These are phyloP conservation scores for Virgularia gustaviana DNA, from an alignment of 92 coral and sea anemone genomes.

Conservation along the genomic window DNA sequence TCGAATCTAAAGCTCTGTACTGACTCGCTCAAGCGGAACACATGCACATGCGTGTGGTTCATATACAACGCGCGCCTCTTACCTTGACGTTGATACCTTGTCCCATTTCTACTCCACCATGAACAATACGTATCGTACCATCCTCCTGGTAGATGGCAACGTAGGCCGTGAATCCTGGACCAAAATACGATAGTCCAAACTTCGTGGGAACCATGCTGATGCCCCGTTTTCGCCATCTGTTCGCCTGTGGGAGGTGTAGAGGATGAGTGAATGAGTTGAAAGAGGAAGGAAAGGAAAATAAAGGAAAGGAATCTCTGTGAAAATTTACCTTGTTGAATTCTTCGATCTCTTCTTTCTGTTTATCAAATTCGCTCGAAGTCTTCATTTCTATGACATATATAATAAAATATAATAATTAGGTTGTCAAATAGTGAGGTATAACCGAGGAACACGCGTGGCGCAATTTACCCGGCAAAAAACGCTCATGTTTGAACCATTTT, in stretches of 20 bases:
- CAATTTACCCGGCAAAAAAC: background rate
- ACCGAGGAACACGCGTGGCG: too few relatives aligned
- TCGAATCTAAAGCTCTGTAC: background rate
- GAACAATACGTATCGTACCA: conserved; percentile 76
- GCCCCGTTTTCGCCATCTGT: conserved; percentile 97
- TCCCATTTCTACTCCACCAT: conserved; percentile 85
- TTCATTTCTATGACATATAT: conserved; percentile 52
- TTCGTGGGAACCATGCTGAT: conserved; percentile 73
- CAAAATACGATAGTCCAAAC: conserved; percentile 52
- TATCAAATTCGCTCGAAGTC: conserved; percentile 54
- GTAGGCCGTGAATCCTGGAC: conserved; percentile 54
- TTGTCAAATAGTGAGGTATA: too few relatives aligned
- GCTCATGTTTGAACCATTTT: background rate
- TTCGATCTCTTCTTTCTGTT: conserved; percentile 62
- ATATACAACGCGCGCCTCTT: background rate
- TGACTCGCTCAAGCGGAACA: background rate
- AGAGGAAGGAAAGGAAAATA: background rate
- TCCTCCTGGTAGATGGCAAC: conserved; percentile 74
- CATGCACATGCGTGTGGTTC: background rate
- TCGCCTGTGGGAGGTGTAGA: conserved; percentile 47
- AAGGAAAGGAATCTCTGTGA: background rate
- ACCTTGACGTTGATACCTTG: conserved; percentile 94
- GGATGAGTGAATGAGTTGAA: background rate
- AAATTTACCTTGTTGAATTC: conserved; percentile 68
- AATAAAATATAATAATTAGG: background rate